Evolutionary conservation across 1,140 invertebrate genomes (phyloP), one percentile per base, ranked within the genome.

Genomic region (Saccostrea glomerata): DNA sequence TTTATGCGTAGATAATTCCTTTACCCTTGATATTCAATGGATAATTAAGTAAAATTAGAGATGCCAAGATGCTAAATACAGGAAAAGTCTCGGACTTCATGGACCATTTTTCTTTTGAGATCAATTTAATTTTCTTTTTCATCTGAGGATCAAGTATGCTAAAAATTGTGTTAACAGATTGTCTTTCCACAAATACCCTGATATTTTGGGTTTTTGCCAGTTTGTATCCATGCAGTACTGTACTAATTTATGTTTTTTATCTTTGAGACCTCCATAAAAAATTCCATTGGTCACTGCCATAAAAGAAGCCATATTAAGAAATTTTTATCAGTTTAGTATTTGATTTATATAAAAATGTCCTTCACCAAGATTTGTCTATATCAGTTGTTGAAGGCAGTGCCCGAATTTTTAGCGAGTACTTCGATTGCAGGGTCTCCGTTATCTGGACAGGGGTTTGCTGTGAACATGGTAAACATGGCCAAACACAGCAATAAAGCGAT

Each of bases 321-420:
- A 77, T 77, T 13, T 36, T 36, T 23, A 30, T 77, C 25, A 25
- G 23, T 36, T 7, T 30, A 30, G 70, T 25, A 77, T 25, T 77
- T 77, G 70, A 77, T 77, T 66, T 25, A 77, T 77, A 77, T 77
- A 77, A 30, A 77, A 77, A 12, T 77, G 70, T 30, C 70, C 70
- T 77, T 77, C 70, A 77, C 70, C 70, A 77, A 77, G 25, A 30
- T 77, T 77, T 25, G 4, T 11, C 30, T 36, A 2, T 77, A 77
- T 77, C 70, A 17, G 70, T 25, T 77, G 70, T 77, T 36, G 25
- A 30, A 77, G 70, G 70, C 12, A 77, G 15, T 77, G 70, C 25
- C 70, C 70, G 70, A 77, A 36, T 77, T 77, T 73, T 73, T 25
- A 73, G 6, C 25, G 66, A 23, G 66, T 23, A 17, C 20, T 73